These are phyloP conservation scores for Andrena marginata DNA, from an alignment of 2,888 invertebrate genomes.

Conservation along the genomic window DNA sequence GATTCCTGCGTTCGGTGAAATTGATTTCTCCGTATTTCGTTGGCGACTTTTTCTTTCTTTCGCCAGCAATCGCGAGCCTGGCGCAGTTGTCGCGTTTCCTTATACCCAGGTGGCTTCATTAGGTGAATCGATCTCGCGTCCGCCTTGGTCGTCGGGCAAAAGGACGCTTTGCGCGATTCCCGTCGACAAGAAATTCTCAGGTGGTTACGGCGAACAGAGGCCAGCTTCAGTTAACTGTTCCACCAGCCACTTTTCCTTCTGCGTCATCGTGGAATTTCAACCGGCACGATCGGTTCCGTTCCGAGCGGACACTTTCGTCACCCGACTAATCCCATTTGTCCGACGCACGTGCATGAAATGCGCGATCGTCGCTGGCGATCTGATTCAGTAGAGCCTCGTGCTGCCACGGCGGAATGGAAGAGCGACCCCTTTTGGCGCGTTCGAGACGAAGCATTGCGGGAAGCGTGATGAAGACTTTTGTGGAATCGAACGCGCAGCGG, in stretches of 20 bases:
- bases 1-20: constrained; percentile 11
- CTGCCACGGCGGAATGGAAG: background rate
- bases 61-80: background rate
- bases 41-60: background rate
- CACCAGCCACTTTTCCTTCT: constrained; percentile 65
- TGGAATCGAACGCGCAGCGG: background rate
- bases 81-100: constrained; percentile 29
- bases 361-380: constrained; percentile 50
- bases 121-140: constrained; percentile 47
- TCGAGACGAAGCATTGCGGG: background rate
- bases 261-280: constrained; percentile 74
- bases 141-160: constrained; percentile 31
- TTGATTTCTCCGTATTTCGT: constrained; percentile 14
- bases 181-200: constrained; percentile 65
- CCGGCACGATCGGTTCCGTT: constrained; percentile 69
- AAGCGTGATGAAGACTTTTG: background rate
- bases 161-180: constrained; percentile 43
- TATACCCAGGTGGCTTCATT: constrained; percentile 48
- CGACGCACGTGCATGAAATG: constrained; percentile 70
- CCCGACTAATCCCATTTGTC: constrained; percentile 74
- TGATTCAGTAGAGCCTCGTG: constrained; percentile 17
- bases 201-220: constrained; percentile 47
- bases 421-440: background rate
- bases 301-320: constrained; percentile 74
- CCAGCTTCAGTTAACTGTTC: constrained; percentile 57